These are phyloP conservation scores for Drosophila austrosaltans DNA, from an alignment of 2,888 invertebrate species.

Conservation along the genomic window DNA sequence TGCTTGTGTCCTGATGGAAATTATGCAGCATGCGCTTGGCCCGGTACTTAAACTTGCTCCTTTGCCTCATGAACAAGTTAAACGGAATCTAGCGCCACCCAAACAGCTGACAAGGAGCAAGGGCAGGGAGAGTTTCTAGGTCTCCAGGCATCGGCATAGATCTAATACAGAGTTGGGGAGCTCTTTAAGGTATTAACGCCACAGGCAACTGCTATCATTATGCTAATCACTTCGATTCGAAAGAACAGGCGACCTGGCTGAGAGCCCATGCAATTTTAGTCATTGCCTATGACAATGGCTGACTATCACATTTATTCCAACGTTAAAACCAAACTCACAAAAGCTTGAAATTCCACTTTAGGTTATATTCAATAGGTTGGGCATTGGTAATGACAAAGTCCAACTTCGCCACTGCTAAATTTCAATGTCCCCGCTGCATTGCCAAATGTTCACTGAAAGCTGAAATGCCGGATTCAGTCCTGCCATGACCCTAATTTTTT, in stretches of 20 bases:
- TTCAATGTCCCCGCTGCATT: constrained; percentile 29
- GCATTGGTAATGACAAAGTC: constrained; percentile 14
- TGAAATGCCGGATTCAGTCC: constrained; percentile 58
- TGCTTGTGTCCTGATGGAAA: constrained; percentile 61
- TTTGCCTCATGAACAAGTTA: constrained; percentile 30
- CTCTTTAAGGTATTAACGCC: constrained; percentile 60
- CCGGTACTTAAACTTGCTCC: constrained; percentile 57
- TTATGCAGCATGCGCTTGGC: constrained; percentile 58
- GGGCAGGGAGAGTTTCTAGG: not conserved
- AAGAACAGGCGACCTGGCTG: not conserved
- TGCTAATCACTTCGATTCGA: constrained; percentile 60
- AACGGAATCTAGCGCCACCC: constrained; percentile 15
- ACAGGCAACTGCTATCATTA: constrained; percentile 56
- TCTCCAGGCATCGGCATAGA: constrained; percentile 7
- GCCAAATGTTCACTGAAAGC: constrained; percentile 10
- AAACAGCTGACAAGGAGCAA: not conserved
- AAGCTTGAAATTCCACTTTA: not conserved
- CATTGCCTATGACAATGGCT: constrained; percentile 10
- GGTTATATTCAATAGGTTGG: constrained; percentile 15
- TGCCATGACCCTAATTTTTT: constrained; percentile 70
- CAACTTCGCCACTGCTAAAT: constrained; percentile 1
- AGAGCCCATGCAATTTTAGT: not conserved
- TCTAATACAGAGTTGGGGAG: constrained; percentile 33
- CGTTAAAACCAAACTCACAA: not conserved
- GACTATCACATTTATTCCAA: not conserved